A percentile compares a stretch with the other conserved stretches of the same genome.
phyloP scores from a whole-genome alignment of 2,797 vertebrate species.

The Sebastes ruberrimus region DNA sequence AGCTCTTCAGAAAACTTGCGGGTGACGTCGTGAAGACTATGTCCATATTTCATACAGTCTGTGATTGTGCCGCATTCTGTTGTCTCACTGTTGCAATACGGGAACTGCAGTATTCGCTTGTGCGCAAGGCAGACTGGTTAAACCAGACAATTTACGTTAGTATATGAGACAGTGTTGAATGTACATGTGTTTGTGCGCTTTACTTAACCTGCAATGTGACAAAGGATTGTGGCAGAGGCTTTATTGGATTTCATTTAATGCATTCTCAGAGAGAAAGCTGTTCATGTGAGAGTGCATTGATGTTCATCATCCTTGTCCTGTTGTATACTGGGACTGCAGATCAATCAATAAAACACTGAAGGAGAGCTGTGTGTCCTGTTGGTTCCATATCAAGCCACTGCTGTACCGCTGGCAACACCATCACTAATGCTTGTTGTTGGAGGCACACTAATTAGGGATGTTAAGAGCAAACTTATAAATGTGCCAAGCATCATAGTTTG shows the following conservation, averaged over 20 bases:
- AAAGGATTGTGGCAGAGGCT: neutral
- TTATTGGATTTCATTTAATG: neutral
- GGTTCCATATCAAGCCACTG: neutral
- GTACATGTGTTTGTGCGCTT: no score
- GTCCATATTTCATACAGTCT: no score
- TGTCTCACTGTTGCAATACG: no score
- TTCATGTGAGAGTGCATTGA: neutral
- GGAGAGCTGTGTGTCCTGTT: neutral
- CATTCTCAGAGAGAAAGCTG: neutral
- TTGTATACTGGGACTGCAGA: neutral
- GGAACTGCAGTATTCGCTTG: no score
- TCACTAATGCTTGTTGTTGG: constrained; percentile 35
- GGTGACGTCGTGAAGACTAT: no score
- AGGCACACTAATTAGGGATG: constrained; percentile 47
- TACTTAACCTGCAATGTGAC: neutral
- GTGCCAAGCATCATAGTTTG: constrained; percentile 45
- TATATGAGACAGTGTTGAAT: no score
- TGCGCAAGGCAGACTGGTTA: no score
- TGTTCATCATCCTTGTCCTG: neutral
- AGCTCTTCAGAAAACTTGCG: no score
- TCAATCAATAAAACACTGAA: neutral
- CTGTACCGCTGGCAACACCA: constrained; percentile 10
- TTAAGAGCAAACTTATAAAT: constrained; percentile 45
- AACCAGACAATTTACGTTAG: no score
- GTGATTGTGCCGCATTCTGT: no score